phyloP scores from a whole-genome alignment of 1,140 invertebrate genomes.

The Ceratina australensis region DNA sequence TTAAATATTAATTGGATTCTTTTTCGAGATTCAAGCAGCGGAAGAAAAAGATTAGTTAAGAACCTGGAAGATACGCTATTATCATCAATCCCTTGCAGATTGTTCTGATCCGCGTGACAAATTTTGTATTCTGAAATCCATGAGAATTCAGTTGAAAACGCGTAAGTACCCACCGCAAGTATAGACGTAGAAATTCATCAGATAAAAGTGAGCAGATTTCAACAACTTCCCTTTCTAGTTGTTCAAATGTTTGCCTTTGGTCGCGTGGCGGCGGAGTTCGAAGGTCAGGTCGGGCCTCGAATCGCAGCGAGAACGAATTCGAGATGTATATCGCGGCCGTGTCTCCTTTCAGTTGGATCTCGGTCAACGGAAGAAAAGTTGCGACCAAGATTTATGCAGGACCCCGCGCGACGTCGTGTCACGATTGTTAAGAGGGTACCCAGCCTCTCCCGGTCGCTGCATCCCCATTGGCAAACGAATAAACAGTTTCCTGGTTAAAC shows the following conservation, averaged over 20 bases:
- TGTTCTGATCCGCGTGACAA: too few relatives aligned
- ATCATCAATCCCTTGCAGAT: too few relatives aligned
- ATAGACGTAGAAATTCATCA: not conserved
- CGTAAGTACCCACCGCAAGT: too few relatives aligned
- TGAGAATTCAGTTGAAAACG: too few relatives aligned
- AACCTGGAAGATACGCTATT: too few relatives aligned
- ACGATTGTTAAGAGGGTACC: not conserved
- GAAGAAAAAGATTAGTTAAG: too few relatives aligned
- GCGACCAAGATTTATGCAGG: not conserved
- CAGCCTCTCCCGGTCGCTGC: too few relatives aligned
- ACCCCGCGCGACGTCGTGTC: not conserved
- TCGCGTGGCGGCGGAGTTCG: not conserved
- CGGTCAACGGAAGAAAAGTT: not conserved
- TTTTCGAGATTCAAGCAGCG: too few relatives aligned
- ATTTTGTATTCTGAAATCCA: too few relatives aligned
- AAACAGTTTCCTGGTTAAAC: slow-evolving; percentile 21
- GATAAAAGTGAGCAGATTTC: not conserved
- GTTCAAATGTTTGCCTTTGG: not conserved
- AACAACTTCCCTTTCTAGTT: not conserved
- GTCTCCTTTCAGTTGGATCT: not conserved
- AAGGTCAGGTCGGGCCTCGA: not conserved
- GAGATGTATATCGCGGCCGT: not conserved
- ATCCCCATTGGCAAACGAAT: not conserved
- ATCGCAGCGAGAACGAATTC: not conserved
- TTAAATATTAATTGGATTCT: too few relatives aligned